Base-by-base conservation (phyloP, 2,888 invertebrate species). In the Andrena camellia region DNA sequence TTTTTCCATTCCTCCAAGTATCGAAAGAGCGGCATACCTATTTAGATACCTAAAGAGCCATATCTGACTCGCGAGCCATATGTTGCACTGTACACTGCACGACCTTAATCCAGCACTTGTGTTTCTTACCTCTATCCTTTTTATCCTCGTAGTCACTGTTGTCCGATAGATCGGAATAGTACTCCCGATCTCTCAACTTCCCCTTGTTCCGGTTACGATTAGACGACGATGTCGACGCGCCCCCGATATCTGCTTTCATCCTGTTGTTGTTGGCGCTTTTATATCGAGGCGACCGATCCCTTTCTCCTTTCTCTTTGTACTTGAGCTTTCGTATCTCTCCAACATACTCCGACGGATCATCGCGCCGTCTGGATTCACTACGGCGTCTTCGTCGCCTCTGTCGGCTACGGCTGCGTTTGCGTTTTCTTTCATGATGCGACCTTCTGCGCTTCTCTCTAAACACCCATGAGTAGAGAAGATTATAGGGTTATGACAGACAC, bases 81-180 rank as follows among this genome's bases (percentile, higher is more conserved):
- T 57, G 10, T 23, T 23, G 57, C 23, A 13, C 0, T 23, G 13
- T 23, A 10, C 57, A 57, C 13, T 31, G 31, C 0, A 26, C 33
- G 20, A 33, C 66, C 60, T 29, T 52, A 70, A 2, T 23, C 70
- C 23, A 2, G 10, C 7, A 60, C 33, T 71, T 57, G 26, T 13
- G 59, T 13, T 57, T 42, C n/a, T 35, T 42, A 26, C 70, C 57
- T 60, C 81, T 84, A 10, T 5, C 0, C 20, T 33, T 69, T 48
- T 29, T 26, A 50, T n/a, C 64, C 6, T 78, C 82, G 26, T 57
- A 66, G 2, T 86, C 88, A 69, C 76, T 86, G 66, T 50, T 72
- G 13, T 76, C 86, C 20, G 86, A 82, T 2, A 68, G n/a, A 29
- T 85, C 86, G 29, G 78, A 80, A 50, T 60, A 73, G 52, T 54